Evolutionary conservation across 2,113 vertebrate species (phyloP), one percentile per base, ranked within the genome.

Genomic region (Ammospiza caudacuta): DNA sequence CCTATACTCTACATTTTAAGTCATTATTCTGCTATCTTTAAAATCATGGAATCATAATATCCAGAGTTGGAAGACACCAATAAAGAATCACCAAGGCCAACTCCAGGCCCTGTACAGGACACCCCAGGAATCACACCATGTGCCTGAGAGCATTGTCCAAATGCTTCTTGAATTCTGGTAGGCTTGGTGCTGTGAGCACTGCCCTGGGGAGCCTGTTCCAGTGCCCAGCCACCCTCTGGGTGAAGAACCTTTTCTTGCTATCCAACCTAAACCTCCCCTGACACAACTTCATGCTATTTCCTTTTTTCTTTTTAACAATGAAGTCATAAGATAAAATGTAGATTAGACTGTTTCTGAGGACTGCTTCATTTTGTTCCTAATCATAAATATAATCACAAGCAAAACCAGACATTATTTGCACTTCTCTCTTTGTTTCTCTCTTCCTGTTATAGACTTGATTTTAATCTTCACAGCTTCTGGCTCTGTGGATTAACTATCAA

Each of bases 171-270:
- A 46, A 9, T 13, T 59, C 33, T 3, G 3, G 1, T 4, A 75
- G 10, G 6, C 0, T 44, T 59, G 37, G 19, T 67, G 37, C 13
- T 29, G 28, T 75, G 46, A 18, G 3, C 20, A 13, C 9, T 75
- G 1, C 11, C 20, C 10, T 25, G 19, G 23, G 52, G 5, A 61
- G 3, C 2, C 12, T 54, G 7, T 10, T 29, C 28, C 23, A 67
- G 28, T 25, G 13, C 9, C 2, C 28, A 61, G 1, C 0, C 20
- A 14, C 7, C 0, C 7, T n/a, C 28, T n/a, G 23, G 15, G 7
- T n/a, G 23, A 82, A 46, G 8, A 39, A 9, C 0, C 5, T 21
- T 46, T 52, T 25, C 33, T 11, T 54, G 14, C 12, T 54, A 67
- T 20, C 11, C 28, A 74, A 12, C 19, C 16, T 25, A 39, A 44